Evolutionary conservation across 2,113 vertebrate genomes (phyloP), one percentile per base, ranked within the genome.

Genomic region (Clarias batrachus): DNA sequence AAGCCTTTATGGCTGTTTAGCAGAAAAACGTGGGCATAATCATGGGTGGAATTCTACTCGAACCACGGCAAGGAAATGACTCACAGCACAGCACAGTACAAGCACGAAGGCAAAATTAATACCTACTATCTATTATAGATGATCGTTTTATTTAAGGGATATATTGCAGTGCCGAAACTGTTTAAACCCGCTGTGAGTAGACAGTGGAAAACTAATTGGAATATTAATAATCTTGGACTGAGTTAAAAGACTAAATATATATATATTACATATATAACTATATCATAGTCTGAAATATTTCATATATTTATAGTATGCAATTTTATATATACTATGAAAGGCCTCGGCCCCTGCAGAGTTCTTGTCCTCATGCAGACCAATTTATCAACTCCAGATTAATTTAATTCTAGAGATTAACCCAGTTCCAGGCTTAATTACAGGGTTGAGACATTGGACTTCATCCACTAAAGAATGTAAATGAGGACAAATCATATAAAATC

Each of bases 321-420:
- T 41, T 7, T 37, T 37, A 37, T 37, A 37, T 37, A 37, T 62
- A 65, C 66, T 65, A 81, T 62, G 25, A 65, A 65, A 66, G 62
- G 13, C 25, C 62, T 48, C 52, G 81, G 54, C 37, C 62, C 41
- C 23, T 52, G 14, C 14, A 54, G 60, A 66, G 37, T 25, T 27
- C 81, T 4, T 4, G 62, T 27, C 4, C 25, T 66, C 62, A 82
- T 54, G 60, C 37, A 19, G 66, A 66, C 25, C 62, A 82, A 82
- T 82, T 82, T 52, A 82, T 82, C 79, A 86, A 86, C 56, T 74
- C 57, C 37, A 73, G 9, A 81, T 73, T 48, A 60, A 81, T 81
- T 81, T 73, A 54, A 71, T 30, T 62, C 33, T 41, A 73, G 33
- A 59, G 33, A 86, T 81, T 81, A 81, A 71, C 25, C 62, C 65